These are phyloP conservation scores for Progne subis DNA, from an alignment of 2,113 vertebrate genomes.

Conservation along the genomic window DNA sequence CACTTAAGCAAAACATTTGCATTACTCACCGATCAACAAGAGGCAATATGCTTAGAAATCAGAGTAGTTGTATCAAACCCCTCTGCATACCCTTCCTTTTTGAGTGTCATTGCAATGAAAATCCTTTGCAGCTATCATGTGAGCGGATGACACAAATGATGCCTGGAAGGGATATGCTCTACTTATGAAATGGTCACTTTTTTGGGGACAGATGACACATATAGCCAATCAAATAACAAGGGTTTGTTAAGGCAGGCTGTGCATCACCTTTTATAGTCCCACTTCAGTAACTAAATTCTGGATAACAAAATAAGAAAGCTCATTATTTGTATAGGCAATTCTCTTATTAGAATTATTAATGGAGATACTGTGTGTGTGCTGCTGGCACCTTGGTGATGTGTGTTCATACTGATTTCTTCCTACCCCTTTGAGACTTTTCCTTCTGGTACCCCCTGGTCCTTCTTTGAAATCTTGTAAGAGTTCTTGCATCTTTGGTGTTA, in stretches of 20 bases:
- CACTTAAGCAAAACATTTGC: background rate
- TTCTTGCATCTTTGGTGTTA: background rate
- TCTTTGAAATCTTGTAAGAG: background rate
- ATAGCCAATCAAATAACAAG: background rate
- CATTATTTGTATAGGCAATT: background rate
- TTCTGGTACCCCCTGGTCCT: background rate
- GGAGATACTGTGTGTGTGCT: background rate
- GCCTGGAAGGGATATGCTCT: background rate
- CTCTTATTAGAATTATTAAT: background rate
- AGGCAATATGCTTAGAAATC: background rate
- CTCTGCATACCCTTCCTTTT: background rate
- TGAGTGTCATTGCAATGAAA: background rate
- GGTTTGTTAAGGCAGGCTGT: background rate
- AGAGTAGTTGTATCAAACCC: background rate
- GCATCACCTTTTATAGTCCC: background rate
- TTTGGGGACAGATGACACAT: background rate
- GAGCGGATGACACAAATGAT: background rate
- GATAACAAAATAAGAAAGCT: background rate
- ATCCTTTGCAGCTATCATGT: conserved; percentile 2
- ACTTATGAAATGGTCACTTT: conserved; percentile 17
- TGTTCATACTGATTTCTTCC: background rate
- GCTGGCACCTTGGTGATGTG: background rate
- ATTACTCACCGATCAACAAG: background rate
- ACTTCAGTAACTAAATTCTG: background rate
- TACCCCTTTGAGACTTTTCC: background rate